Percentiles rank a stretch among this genome's conserved stretches.
Conservation (phyloP, 1,140 invertebrate species). For the Bombus vancouverensis region DNA sequence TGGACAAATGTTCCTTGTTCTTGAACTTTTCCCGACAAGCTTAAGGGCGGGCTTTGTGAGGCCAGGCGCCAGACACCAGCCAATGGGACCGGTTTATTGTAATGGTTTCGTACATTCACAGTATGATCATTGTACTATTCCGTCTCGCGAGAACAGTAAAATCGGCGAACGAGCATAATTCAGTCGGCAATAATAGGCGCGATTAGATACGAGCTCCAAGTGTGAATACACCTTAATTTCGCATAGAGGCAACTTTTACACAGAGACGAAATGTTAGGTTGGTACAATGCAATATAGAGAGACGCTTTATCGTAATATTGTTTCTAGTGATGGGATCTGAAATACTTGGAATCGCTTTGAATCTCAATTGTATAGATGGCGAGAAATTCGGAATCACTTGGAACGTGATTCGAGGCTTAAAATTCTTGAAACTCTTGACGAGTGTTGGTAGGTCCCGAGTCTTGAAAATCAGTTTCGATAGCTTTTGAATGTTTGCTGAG, state of each 20-base stretch:
- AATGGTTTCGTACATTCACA: constrained; percentile 47
- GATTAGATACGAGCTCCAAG: constrained; percentile 16
- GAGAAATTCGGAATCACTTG: too few relatives aligned
- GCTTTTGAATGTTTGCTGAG: too few relatives aligned
- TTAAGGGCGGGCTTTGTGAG: constrained; percentile 54
- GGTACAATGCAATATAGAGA: not conserved
- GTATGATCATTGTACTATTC: constrained; percentile 54
- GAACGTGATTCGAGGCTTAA: too few relatives aligned
- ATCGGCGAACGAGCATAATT: constrained; percentile 18
- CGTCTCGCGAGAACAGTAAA: not conserved
- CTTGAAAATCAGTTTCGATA: too few relatives aligned
- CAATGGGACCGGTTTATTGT: constrained; percentile 55
- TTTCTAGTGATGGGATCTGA: not conserved
- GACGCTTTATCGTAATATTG: not conserved
- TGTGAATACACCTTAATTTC: constrained; percentile 35
- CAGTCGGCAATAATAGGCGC: constrained; percentile 9
- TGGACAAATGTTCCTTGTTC: constrained; percentile 47
- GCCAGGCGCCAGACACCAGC: constrained; percentile 54
- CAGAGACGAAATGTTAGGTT: not conserved
- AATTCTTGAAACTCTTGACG: too few relatives aligned
- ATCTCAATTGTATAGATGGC: too few relatives aligned
- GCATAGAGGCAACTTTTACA: not conserved
- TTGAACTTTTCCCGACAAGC: constrained; percentile 40
- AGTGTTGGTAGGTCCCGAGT: too few relatives aligned
- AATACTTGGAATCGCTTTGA: not conserved